These are phyloP conservation scores for Esox masquinongy DNA, from an alignment of 2,797 vertebrate species.

Conservation along the genomic window DNA sequence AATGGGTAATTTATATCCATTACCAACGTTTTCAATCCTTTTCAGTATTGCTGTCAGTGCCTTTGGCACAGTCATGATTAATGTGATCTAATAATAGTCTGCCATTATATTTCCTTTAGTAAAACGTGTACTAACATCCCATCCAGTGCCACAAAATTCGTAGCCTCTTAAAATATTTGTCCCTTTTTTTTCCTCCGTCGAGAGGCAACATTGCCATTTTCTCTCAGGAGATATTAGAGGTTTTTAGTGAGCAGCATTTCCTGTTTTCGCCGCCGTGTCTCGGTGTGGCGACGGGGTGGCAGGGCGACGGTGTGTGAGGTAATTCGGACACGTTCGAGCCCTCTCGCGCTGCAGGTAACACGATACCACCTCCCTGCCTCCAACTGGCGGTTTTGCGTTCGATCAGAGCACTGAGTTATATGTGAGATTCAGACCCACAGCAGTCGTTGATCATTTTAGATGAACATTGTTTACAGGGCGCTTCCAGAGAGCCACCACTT, in stretches of 20 bases:
- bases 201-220: slow-evolving; percentile 97
- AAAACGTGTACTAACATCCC: slow-evolving; percentile 99
- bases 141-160: slow-evolving; percentile 99
- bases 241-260: slow-evolving; percentile 47
- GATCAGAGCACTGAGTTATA: slow-evolving; percentile 5
- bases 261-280: slow-evolving; percentile 41
- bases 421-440: slow-evolving; percentile 5
- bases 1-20: slow-evolving; percentile 99
- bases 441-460: not conserved
- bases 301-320: slow-evolving; percentile 32
- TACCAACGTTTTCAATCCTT: slow-evolving; percentile 99
- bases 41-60: slow-evolving; percentile 99
- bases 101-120: slow-evolving; percentile 99
- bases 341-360: not conserved
- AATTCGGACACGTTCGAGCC: not conserved
- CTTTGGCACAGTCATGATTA: slow-evolving; percentile 99
- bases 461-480: not conserved
- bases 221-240: slow-evolving; percentile 70
- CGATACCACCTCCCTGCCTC: not conserved
- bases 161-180: slow-evolving; percentile 98
- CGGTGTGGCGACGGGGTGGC: slow-evolving; percentile 45
- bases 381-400: not conserved
- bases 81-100: slow-evolving; percentile 99
- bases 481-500: slow-evolving; percentile 1
- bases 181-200: slow-evolving; percentile 77